Base-by-base conservation (phyloP, 2,113 vertebrate species). In the Actenoides hombroni region DNA sequence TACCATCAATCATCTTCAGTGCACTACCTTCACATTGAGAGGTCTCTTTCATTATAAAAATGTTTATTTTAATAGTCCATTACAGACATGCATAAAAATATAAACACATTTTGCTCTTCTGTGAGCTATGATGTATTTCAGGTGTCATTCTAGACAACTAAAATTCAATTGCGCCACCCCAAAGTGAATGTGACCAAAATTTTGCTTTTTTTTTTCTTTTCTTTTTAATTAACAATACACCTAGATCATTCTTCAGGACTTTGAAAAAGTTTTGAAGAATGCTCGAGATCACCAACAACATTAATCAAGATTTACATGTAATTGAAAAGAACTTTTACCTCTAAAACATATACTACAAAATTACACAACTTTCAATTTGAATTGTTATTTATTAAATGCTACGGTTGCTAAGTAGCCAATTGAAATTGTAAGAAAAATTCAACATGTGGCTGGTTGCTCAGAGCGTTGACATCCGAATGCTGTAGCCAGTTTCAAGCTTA, bases 371-470 rank as follows among this genome's bases (percentile, higher is more conserved):
- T 88, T 29, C 26, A 0, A 79, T 84, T 82, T 88, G 74, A 94
- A 91, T 95, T n/a, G 16, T 64, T 83, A 7, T n/a, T 51, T 51
- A 88, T 76, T 79, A 76, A 85, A 79, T 40, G 33, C 29, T 86
- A 91, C 0, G 3, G 73, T 88, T 96, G 83, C 75, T 95, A 97
- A 94, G 65, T 29, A 85, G 92, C 80, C 90, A 97, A 76, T 13
- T 93, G 85, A 94, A 97, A 83, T 44, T 57, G 16, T 46, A 75
- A 92, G 63, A 97, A 93, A 87, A 93, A 90, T 54, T 94, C 94
- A 96, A 57, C 73, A 88, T 35, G 65, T 91, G 86, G 76, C 79
- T 93, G 77, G 15, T 49, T 88, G 44, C 71, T 80, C 44, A 24
- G 10, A 64, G 69, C 68, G 61, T 46, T 85, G 92, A 95, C 83